Conservation (phyloP, 2,797 vertebrate species). For the Poeciliopsis presidionis region DNA sequence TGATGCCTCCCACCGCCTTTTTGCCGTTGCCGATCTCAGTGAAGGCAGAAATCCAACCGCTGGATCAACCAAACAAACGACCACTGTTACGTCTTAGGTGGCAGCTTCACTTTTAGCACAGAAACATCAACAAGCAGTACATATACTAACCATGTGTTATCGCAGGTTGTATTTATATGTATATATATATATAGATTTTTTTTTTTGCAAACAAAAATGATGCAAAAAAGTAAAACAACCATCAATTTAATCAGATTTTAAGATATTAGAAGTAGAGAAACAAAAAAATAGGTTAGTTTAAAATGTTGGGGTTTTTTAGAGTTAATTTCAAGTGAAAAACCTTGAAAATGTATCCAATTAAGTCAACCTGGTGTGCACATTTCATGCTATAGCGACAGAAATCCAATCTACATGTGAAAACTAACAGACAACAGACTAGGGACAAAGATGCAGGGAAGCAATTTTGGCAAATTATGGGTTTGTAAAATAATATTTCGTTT, state of each 20-base stretch:
- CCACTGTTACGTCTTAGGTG: not conserved
- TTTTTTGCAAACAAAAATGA: rapidly evolving
- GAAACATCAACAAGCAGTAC: not conserved
- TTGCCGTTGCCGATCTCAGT: conserved; percentile 40
- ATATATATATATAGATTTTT: too few relatives aligned
- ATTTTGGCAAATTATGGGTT: too few relatives aligned
- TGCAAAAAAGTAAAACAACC: not conserved
- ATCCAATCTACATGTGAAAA: not conserved
- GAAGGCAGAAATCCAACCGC: conserved; percentile 91
- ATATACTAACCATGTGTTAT: not conserved
- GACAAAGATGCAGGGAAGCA: not conserved
- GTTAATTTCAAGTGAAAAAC: not conserved
- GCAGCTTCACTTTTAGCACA: not conserved
- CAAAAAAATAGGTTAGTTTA: not conserved
- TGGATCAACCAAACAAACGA: conserved; percentile 60
- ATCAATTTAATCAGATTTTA: not conserved
- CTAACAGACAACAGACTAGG: not conserved
- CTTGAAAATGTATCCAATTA: not conserved
- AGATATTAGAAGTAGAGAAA: not conserved
- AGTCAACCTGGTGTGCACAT: not conserved
- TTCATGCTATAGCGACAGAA: not conserved
- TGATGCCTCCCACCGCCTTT: conserved; percentile 83
- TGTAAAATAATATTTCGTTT: too few relatives aligned
- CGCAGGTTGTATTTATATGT: not conserved
- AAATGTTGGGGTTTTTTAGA: not conserved